These are phyloP conservation scores for Rhynchophorus ferrugineus DNA, from an alignment of 1,140 invertebrate species.

Conservation along the genomic window DNA sequence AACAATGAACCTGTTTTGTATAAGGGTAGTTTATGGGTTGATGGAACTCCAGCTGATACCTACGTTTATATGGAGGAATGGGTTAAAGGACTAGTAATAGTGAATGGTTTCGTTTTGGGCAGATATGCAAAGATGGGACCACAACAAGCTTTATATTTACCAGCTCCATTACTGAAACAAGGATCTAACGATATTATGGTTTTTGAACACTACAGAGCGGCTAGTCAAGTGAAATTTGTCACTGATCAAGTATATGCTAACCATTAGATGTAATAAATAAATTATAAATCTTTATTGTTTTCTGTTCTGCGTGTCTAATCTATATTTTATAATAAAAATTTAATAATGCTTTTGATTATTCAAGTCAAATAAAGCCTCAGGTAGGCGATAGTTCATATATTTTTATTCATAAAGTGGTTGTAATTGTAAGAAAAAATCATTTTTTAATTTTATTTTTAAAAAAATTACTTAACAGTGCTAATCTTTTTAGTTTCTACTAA, in stretches of 20 bases:
- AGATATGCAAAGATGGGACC: constrained; percentile 51
- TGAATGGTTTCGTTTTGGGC: constrained; percentile 58
- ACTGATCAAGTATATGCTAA: constrained; percentile 10
- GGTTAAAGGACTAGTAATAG: constrained; percentile 50
- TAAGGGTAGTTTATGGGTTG: constrained; percentile 13
- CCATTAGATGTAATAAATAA: background rate
- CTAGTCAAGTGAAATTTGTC: constrained; percentile 18
- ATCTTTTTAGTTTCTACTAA: no score
- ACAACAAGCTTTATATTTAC: constrained; percentile 50
- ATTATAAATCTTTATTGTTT: background rate
- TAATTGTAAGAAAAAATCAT: no score
- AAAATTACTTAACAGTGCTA: no score
- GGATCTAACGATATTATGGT: constrained; percentile 44
- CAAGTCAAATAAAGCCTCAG: no score
- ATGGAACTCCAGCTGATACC: constrained; percentile 13
- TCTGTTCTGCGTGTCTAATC: no score
- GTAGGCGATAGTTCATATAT: no score
- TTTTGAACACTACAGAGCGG: constrained; percentile 34
- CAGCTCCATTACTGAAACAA: constrained; percentile 45
- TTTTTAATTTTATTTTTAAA: no score
- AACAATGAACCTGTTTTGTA: constrained; percentile 24
- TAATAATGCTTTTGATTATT: no score
- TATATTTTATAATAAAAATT: no score
- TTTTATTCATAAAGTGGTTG: no score
- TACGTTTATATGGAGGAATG: constrained; percentile 41